These are phyloP conservation scores for Torymus texanus DNA, from an alignment of 2,888 invertebrate genomes.

Conservation along the genomic window DNA sequence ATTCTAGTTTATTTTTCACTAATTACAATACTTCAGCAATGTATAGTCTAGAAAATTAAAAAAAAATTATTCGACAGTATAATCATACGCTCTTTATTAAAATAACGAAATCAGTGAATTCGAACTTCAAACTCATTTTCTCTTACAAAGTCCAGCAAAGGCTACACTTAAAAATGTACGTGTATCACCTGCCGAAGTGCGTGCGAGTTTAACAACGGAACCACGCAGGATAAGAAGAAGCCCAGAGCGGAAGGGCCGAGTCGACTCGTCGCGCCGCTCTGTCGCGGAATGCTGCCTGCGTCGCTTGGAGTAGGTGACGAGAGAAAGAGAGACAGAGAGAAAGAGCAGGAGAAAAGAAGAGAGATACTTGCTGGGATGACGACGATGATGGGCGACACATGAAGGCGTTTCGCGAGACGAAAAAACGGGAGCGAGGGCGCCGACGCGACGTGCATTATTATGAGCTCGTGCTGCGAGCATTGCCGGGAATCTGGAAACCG, in stretches of 20 bases:
- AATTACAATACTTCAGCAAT: no score
- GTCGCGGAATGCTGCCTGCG: conserved; percentile 48
- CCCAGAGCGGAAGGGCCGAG: background rate
- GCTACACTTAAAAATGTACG: no score
- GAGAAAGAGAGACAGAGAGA: background rate
- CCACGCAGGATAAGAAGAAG: background rate
- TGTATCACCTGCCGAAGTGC: background rate
- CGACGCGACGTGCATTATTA: conserved; percentile 25
- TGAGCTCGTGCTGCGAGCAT: background rate
- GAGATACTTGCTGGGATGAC: background rate
- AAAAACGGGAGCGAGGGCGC: background rate
- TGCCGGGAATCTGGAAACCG: background rate
- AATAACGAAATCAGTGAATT: no score
- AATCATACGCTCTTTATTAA: no score
- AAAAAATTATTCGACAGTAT: no score
- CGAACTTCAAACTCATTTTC: no score
- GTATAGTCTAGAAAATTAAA: no score
- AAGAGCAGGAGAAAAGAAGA: no score
- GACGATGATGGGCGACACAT: background rate
- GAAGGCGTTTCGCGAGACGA: no score
- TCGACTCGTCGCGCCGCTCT: conserved; percentile 18
- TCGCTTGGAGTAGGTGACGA: conserved; percentile 11
- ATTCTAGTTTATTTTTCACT: no score
- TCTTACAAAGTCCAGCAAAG: no score
- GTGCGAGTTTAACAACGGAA: background rate